Conservation (phyloP, 2,888 invertebrate species). For the Nomada fabriciana region DNA sequence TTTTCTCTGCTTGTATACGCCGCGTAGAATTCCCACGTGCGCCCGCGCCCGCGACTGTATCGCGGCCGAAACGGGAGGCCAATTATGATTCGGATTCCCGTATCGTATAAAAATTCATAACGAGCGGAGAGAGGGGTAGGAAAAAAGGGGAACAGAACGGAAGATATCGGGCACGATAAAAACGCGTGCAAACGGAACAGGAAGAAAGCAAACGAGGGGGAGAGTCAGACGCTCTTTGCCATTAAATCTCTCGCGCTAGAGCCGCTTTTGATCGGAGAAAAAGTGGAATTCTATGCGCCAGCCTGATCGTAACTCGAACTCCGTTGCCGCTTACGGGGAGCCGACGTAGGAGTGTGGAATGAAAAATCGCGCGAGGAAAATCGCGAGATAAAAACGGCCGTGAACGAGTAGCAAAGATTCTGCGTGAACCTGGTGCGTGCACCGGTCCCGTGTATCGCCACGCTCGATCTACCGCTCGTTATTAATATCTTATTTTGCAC, state of each 20-base stretch:
- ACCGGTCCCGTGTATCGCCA: slow-evolving; percentile 69
- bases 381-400: slow-evolving; percentile 1
- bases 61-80: slow-evolving; percentile 33
- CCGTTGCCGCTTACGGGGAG: neutral
- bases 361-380: neutral
- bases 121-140: neutral
- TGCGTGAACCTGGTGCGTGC: slow-evolving; percentile 65
- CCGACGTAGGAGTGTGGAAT: neutral
- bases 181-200: slow-evolving; percentile 30
- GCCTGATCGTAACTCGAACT: neutral
- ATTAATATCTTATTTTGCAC: slow-evolving; percentile 75
- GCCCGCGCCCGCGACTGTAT: slow-evolving; percentile 22
- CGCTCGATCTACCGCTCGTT: slow-evolving; percentile 71
- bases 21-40: slow-evolving; percentile 18
- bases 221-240: neutral
- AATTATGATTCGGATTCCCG: slow-evolving; percentile 48
- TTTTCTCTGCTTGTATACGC: neutral
- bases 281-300: neutral
- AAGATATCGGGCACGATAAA: slow-evolving; percentile 26
- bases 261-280: slow-evolving; percentile 3
- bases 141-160: neutral
- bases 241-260: slow-evolving; percentile 25
- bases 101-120: slow-evolving; percentile 50
- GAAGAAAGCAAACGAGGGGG: slow-evolving; percentile 3
- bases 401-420: slow-evolving; percentile 18